A percentile compares a stretch with the other conserved stretches of the same genome.
Evolutionary conservation across 2,113 vertebrate genomes (phyloP).

Genomic region (Xenopus laevis): DNA sequence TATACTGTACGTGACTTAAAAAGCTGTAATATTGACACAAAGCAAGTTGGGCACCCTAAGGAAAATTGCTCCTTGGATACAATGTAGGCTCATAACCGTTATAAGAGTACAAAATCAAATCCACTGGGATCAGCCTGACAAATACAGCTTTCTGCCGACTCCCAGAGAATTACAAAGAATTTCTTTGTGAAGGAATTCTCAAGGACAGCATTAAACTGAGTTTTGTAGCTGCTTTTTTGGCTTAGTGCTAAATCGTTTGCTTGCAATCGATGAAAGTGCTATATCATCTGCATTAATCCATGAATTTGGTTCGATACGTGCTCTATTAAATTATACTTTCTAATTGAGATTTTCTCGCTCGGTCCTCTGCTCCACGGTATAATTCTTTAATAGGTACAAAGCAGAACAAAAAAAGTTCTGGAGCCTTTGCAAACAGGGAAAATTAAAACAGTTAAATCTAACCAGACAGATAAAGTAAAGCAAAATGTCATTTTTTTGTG

Average conservation of each 20-base stretch:
- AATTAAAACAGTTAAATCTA: not conserved
- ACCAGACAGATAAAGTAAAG: not conserved
- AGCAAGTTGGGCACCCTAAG: slow-evolving; percentile 92
- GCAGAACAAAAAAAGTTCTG: slow-evolving; percentile 42
- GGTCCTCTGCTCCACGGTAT: slow-evolving; percentile 51
- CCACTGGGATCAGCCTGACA: slow-evolving; percentile 93
- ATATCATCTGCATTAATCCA: slow-evolving; percentile 82
- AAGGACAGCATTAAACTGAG: slow-evolving; percentile 98
- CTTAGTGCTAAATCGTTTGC: slow-evolving; percentile 78
- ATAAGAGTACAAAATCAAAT: slow-evolving; percentile 99
- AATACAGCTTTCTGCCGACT: slow-evolving; percentile 93
- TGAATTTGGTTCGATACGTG: slow-evolving; percentile 74
- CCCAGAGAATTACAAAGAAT: slow-evolving; percentile 96
- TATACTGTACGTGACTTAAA: slow-evolving; percentile 99
- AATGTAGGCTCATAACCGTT: slow-evolving; percentile 99
- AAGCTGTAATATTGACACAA: slow-evolving; percentile 99
- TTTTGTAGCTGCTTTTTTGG: slow-evolving; percentile 88
- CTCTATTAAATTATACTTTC: slow-evolving; percentile 87
- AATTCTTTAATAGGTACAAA: slow-evolving; percentile 52
- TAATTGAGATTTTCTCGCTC: slow-evolving; percentile 76
- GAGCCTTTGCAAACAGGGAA: slow-evolving; percentile 37
- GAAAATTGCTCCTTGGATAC: slow-evolving; percentile 99
- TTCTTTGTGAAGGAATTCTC: slow-evolving; percentile 97
- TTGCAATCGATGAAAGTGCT: slow-evolving; percentile 77
- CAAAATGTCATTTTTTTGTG: not conserved